Evolutionary conservation across 2,113 vertebrate species (phyloP).

Genomic region (Nanorana parkeri): DNA sequence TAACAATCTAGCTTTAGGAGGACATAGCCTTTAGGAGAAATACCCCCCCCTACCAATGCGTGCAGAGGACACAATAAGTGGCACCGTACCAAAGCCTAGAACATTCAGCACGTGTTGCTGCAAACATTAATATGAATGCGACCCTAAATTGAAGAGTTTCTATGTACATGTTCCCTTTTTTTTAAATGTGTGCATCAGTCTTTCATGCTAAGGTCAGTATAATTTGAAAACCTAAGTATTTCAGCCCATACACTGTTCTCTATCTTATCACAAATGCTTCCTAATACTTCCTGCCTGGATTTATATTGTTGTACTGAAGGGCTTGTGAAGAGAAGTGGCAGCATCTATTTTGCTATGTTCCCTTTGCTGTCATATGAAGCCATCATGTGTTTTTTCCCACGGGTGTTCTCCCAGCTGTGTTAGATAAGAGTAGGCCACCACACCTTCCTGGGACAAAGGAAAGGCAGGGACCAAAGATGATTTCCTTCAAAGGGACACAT

Average conservation of each 20-base stretch:
- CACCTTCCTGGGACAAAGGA: conserved; percentile 64
- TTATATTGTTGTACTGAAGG: conserved; percentile 63
- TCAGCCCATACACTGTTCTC: conserved; percentile 3
- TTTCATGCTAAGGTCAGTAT: not conserved
- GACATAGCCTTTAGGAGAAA: no score
- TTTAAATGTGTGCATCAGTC: no score
- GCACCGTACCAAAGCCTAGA: no score
- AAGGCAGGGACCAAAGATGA: conserved; percentile 66
- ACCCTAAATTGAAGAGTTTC: no score
- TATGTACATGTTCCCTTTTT: no score
- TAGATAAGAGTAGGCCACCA: conserved; percentile 60
- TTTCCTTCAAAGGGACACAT: conserved; percentile 62
- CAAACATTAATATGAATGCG: no score
- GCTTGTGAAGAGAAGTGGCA: not conserved
- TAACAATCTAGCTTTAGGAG: no score
- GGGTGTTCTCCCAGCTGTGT: conserved; percentile 60
- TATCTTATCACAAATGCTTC: conserved; percentile 62
- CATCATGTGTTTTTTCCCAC: conserved; percentile 65
- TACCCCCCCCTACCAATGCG: no score
- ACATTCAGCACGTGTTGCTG: no score
- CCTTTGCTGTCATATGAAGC: conserved; percentile 58
- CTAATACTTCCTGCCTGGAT: conserved; percentile 70
- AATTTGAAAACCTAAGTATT: not conserved
- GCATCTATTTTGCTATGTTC: conserved; percentile 54
- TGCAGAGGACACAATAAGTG: no score